Evolutionary conservation across 2,888 invertebrate species (phyloP), one percentile per base, ranked within the genome.

Genomic region (Mechanitis mazaeus): DNA sequence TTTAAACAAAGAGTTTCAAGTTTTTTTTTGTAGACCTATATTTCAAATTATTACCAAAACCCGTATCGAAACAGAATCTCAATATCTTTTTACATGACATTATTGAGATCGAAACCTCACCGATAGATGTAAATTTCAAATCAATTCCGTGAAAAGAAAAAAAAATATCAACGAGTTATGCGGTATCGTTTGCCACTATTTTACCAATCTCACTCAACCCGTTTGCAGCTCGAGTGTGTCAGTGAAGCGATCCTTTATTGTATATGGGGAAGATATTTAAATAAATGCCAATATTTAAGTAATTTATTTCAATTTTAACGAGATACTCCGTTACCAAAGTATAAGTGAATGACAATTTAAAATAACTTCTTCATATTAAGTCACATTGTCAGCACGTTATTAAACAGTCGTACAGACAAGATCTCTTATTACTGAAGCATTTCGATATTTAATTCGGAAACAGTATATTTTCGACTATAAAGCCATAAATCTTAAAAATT

Each of bases 201-300:
- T 79, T 73, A 75, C 76, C 76, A 81, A 79, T 77, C 76, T 77
- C 75, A 71, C 74, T 73, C 69, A 71, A 72, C 77, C 81, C 79
- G 81, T 85, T 85, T 84, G 79, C 81, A 84, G 85, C 81, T 80
- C 77, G 74, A 80, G 78, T 77, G 78, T 75, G 75, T 74, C 71
- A 70, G 71, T 71, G 69, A 69, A 76, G 77, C 74, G 75, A 71
- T 77, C 76, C 76, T 80, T 75, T 79, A 79, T 80, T 84, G 79
- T 78, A 75, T 72, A 72, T 55, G 71, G 71, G 78, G 76, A 80
- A 80, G 75, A 75, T 83, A 83, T 85, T 79, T 81, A 81, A 83
- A 83, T 75, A 75, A 81, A 80, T 76, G 76, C 79, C 77, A 77
- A 80, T 59, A 80, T 81, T 82, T 45, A 28, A 45, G 7, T 20